Evolutionary conservation across 2,888 invertebrate species (phyloP), one percentile per base, ranked within the genome.

Genomic region (Phlogophora meticulosa): DNA sequence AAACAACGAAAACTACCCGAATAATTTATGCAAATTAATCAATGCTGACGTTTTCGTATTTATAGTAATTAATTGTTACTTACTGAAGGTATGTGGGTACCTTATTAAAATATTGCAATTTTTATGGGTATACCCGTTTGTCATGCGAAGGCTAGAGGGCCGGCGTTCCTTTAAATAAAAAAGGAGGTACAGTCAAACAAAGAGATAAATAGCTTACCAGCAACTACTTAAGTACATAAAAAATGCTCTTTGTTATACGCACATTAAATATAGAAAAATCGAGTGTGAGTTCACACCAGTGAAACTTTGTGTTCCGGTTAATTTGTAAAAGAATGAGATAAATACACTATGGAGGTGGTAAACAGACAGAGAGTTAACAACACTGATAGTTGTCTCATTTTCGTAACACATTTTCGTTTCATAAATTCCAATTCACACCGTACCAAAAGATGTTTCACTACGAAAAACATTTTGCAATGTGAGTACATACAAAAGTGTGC

Each of bases 91-190:
- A n/a, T n/a, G 85, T 28, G 85, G 80, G 89, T 88, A 88, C 87
- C 87, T 90, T 92, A 91, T 92, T 93, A 92, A 92, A 92, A 93
- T 93, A 93, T 92, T 89, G 91, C 91, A 90, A 87, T 92, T 92
- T 92, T 91, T 92, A 91, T 86, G 85, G 89, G 89, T 90, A 76
- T 62, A 93, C 92, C 89, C 83, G 91, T 93, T 92, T 84, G 82
- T 84, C 88, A 91, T 89, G 90, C 81, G 87, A 88, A 74, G 78
- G 80, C 79, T 83, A 85, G 79, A 81, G 82, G 82, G 83, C 78
- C 85, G 84, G 43, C 58, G 40, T 42, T 52, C 32, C 43, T 58
- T 45, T 56, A 64, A 36, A 72, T 72, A 9, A 59, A 28, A 15
- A 22, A 24, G 9, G 4, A 9, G 32, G 45, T 65, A 72, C 61